These are phyloP conservation scores for Nannoperca obscura DNA, from an alignment of 2,797 vertebrate genomes.

Conservation along the genomic window DNA sequence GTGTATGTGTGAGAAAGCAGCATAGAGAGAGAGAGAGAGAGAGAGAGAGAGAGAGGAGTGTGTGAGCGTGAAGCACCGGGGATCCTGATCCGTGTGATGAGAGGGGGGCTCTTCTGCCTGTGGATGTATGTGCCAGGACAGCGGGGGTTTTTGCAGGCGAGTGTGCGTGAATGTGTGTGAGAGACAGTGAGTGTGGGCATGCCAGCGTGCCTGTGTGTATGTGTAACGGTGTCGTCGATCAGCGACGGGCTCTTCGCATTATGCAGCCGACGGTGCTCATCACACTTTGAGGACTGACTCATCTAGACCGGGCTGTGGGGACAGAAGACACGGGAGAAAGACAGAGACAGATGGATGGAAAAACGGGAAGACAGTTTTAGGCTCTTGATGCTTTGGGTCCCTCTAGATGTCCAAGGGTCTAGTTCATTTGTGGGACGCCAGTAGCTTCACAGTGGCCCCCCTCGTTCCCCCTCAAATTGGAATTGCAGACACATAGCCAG, in stretches of 20 bases:
- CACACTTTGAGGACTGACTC: conserved; percentile 80
- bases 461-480: conserved; percentile 62
- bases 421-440: conserved; percentile 68
- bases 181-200: conserved; percentile 63
- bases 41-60: conserved; percentile 58
- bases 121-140: conserved; percentile 78
- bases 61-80: conserved; percentile 73
- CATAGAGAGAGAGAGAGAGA: conserved; percentile 25
- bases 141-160: conserved; percentile 43
- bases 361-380: conserved; percentile 65
- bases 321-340: conserved; percentile 30
- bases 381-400: conserved; percentile 62
- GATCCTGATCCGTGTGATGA: conserved; percentile 77
- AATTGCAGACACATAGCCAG: conserved; percentile 72
- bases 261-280: conserved; percentile 76
- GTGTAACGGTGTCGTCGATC: conserved; percentile 77
- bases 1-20: conserved; percentile 69
- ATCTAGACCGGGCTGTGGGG: conserved; percentile 64
- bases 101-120: conserved; percentile 72
- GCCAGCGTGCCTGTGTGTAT: conserved; percentile 44
- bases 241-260: conserved; percentile 74
- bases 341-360: conserved; percentile 57
- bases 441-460: conserved; percentile 39
- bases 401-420: conserved; percentile 60
- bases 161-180: conserved; percentile 41